phyloP scores from a whole-genome alignment of 2,113 vertebrate genomes.

The Heterocephalus glaber region DNA sequence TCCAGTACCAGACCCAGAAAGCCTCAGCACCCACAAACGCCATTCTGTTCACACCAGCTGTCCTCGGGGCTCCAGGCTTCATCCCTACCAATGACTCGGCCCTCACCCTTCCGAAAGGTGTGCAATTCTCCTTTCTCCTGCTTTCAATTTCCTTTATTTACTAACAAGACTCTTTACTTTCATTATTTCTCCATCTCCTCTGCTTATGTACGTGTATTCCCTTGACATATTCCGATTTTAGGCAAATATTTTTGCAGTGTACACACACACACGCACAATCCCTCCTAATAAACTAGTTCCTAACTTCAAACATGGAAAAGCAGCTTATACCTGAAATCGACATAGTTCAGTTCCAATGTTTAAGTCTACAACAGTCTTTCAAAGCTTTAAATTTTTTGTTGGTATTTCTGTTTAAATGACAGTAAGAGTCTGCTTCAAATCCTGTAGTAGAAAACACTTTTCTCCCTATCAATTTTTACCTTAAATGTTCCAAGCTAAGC shows the following conservation, averaged over 20 bases:
- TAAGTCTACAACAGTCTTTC: neutral
- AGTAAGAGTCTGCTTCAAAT: neutral
- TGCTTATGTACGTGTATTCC: neutral
- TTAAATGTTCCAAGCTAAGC: neutral
- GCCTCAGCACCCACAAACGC: neutral
- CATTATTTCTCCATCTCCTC: neutral
- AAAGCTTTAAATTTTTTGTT: neutral
- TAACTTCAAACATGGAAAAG: neutral
- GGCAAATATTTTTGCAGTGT: neutral
- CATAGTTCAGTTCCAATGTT: neutral
- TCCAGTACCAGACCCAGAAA: neutral
- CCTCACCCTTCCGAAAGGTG: neutral
- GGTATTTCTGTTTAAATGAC: constrained; percentile 8
- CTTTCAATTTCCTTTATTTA: neutral
- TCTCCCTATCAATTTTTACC: neutral
- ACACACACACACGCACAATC: neutral
- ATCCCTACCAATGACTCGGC: neutral
- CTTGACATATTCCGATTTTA: neutral
- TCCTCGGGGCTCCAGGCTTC: too few species aligned
- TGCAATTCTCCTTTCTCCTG: neutral
- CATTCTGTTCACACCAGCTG: neutral
- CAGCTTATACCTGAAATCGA: neutral
- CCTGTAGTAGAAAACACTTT: neutral
- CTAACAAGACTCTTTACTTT: neutral
- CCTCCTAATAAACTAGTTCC: neutral